These are phyloP conservation scores for Nasonia giraulti DNA, from an alignment of 1,140 invertebrate genomes.

Conservation along the genomic window DNA sequence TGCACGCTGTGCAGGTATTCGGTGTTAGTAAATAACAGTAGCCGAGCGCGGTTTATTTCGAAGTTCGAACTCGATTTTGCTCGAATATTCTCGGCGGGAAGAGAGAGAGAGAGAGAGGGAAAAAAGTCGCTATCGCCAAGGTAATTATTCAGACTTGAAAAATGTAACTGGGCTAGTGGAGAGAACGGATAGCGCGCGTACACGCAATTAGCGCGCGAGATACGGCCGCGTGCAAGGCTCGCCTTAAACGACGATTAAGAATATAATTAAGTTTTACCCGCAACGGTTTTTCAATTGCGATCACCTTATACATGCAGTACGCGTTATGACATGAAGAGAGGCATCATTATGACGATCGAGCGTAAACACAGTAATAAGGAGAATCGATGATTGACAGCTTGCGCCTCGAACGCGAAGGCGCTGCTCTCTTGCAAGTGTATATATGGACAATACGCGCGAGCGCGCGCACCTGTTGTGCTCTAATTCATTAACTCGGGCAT, in stretches of 20 bases:
- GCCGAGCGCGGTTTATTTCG: no score
- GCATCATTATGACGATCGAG: no score
- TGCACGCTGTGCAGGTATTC: not conserved
- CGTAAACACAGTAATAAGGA: not conserved
- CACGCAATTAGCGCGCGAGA: no score
- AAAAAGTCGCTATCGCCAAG: not conserved
- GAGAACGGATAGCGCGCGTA: no score
- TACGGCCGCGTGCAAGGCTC: no score
- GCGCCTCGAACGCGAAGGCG: no score
- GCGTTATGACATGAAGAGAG: no score
- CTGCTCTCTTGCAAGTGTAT: not conserved
- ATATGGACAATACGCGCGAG: not conserved
- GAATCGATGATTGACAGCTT: not conserved
- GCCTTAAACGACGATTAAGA: no score
- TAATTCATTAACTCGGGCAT: conserved; percentile 12
- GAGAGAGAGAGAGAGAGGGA: not conserved
- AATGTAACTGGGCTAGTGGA: no score
- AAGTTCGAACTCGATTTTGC: not conserved
- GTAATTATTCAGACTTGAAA: no score
- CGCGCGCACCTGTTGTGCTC: not conserved
- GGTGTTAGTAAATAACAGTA: not conserved
- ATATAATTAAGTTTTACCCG: not conserved
- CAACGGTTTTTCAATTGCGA: not conserved
- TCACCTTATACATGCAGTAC: no score
- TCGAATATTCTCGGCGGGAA: not conserved